These are phyloP conservation scores for Eidolon dupreanum DNA, from an alignment of 2,797 vertebrate genomes.

Conservation along the genomic window DNA sequence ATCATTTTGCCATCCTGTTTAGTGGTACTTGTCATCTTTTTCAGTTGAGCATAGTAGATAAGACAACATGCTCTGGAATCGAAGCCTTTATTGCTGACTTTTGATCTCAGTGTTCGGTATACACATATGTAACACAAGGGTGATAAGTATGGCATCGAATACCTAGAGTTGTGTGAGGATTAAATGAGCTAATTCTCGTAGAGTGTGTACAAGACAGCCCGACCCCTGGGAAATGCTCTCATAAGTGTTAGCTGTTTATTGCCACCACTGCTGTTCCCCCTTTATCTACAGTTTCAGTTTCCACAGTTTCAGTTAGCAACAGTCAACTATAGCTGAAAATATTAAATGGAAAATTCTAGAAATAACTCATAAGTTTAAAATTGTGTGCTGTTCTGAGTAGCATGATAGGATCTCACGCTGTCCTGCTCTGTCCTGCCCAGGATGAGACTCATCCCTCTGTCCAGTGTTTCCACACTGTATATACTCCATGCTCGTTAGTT, in stretches of 20 bases:
- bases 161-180: background rate
- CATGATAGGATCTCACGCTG: rapidly evolving
- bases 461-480: too few species aligned
- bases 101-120: background rate
- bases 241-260: rapidly evolving
- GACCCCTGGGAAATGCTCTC: background rate
- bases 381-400: background rate
- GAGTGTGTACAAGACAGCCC: background rate
- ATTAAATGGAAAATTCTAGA: background rate
- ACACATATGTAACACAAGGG: too few species aligned
- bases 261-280: too few species aligned
- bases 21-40: too few species aligned
- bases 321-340: background rate
- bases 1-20: background rate
- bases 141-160: background rate
- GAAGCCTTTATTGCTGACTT: background rate
- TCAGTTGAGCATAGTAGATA: background rate
- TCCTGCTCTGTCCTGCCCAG: background rate
- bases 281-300: background rate
- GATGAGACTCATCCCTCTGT: too few species aligned
- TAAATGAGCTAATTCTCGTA: background rate
- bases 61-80: background rate
- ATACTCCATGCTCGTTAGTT: too few species aligned
- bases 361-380: background rate
- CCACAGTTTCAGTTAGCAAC: background rate